These are phyloP conservation scores for Crocodylus rhombifer DNA, from an alignment of 2,797 vertebrate species.

Conservation along the genomic window DNA sequence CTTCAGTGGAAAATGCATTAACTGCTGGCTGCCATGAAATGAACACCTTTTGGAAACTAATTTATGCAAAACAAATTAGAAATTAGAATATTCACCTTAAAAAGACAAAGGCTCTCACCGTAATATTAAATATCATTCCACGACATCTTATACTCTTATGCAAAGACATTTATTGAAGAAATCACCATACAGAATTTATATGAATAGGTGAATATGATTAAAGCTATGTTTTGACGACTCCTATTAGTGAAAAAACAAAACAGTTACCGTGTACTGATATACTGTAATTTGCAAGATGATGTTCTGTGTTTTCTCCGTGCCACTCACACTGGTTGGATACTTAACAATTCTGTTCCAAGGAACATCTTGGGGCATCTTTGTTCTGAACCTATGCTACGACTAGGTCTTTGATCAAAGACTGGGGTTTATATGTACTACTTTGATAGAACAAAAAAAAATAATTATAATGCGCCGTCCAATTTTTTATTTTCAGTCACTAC, in stretches of 20 bases:
- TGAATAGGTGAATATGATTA: neutral
- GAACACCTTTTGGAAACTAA: conserved; percentile 10
- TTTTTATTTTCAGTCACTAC: no score
- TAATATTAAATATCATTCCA: neutral
- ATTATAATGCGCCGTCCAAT: no score
- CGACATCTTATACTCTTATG: neutral
- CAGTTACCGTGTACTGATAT: neutral
- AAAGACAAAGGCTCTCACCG: neutral
- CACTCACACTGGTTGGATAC: accelerated
- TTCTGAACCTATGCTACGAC: conserved; percentile 61
- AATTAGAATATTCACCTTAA: neutral
- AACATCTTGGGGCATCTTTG: conserved; percentile 21
- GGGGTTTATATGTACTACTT: neutral
- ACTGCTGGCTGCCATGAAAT: neutral
- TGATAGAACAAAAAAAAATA: neutral
- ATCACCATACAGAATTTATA: accelerated
- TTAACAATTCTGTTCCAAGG: neutral
- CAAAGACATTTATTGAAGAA: neutral
- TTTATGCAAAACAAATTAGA: neutral
- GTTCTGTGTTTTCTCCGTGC: neutral
- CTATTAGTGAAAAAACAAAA: neutral
- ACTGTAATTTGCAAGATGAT: neutral
- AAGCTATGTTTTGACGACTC: neutral
- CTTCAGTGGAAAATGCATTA: conserved; percentile 9
- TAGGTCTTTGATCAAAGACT: conserved; percentile 55